These are phyloP conservation scores for Deroplatys truncata DNA, from an alignment of 2,888 invertebrate species.

Conservation along the genomic window DNA sequence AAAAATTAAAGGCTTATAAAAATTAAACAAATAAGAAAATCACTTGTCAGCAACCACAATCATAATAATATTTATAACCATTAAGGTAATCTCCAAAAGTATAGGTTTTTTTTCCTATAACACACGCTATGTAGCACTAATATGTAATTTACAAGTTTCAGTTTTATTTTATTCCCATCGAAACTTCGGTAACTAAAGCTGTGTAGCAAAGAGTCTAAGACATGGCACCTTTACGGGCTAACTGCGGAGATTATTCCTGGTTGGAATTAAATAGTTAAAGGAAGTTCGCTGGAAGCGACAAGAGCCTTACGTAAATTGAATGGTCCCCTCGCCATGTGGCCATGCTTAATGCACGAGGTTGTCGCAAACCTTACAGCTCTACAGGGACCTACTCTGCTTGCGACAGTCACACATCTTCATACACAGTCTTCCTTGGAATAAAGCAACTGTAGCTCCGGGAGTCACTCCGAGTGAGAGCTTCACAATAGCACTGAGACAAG, in stretches of 20 bases:
- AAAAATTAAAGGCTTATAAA: no score
- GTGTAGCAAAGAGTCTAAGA: no score
- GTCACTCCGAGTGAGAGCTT: not conserved
- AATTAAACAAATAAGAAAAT: no score
- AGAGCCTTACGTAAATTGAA: not conserved
- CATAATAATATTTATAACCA: no score
- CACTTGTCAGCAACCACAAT: no score
- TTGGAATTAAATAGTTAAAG: not conserved
- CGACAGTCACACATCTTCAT: not conserved
- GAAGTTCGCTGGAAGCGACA: not conserved
- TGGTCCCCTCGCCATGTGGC: not conserved
- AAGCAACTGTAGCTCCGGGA: not conserved
- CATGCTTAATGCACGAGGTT: not conserved
- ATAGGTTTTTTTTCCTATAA: no score
- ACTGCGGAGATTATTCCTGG: not conserved
- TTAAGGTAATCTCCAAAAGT: no score
- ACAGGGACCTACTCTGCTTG: not conserved
- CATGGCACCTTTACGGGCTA: no score
- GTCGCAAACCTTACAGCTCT: not conserved
- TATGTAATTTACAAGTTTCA: no score
- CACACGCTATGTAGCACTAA: no score
- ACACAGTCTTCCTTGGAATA: not conserved
- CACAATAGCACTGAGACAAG: not conserved
- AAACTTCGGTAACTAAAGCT: no score
- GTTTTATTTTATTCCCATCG: no score